Base-by-base conservation (phyloP, 2,113 vertebrate species). In the Platysteira castanea region DNA sequence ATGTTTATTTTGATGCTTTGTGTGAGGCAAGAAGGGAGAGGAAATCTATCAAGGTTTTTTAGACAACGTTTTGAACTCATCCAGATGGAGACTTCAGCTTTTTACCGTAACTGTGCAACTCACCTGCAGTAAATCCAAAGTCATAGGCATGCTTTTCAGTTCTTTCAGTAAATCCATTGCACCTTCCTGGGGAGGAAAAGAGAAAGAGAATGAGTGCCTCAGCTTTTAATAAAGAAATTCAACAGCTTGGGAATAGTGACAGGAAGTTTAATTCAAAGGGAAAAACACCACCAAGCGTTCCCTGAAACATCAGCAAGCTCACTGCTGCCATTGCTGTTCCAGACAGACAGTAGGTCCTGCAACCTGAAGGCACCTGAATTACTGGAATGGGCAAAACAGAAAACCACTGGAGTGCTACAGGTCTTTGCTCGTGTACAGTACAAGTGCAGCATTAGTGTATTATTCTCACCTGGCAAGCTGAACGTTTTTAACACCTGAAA, bases 121-220 rank as follows among this genome's bases (percentile, higher is more conserved):
- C 95, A 99, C 99, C 99, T 99, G 99, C 89, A 99, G 97, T 21
- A 99, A 98, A 79, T 99, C 98, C 97, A 99, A 96, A 53, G 99
- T 99, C 98, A 99, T 98, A 7, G 98, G 98, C 96, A 99, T 99
- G 96, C 97, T 98, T 96, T 99, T 99, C 85, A 99, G 97, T 91
- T 99, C 99, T 86, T 97, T 99, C 88, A 99, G 98, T 89, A 99
- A 97, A 95, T 99, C 99, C 79, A 99, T 96, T 71, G 99, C 99
- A 47, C 99, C 99, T 19, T 99, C 99, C 99, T 99, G 92, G 18
- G 81, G n/a, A 68, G 30, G 57, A 93, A 47, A 76, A 71, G 41
- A 54, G 15, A 87, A 75, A 41, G 33, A 67, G 59, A 75, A 24
- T 44, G 31, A 93, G 31, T 6, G 14, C 20, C 73, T 89, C 71